Percentiles rank a stretch among this genome's conserved stretches.
These are phyloP conservation scores for Drosophila villosipedis DNA, from an alignment of 2,888 invertebrate genomes.

Conservation along the genomic window DNA sequence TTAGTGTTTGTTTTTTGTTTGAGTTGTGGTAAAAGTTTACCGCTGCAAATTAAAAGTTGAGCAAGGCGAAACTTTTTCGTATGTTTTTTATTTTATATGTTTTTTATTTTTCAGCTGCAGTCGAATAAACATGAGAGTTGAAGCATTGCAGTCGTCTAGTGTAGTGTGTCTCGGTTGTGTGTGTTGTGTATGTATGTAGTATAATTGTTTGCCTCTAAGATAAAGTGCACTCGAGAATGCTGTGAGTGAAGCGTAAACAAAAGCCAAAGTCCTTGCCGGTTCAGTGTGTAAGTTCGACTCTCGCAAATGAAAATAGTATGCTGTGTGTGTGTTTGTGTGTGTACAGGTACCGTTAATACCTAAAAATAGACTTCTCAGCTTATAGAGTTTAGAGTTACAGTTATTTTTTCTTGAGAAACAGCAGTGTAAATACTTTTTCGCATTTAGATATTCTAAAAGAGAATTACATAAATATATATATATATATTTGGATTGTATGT, in stretches of 20 bases:
- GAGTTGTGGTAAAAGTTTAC: conserved; percentile 29
- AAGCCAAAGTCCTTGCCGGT: conserved; percentile 26
- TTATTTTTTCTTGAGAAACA: conserved; percentile 6
- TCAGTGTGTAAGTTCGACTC: conserved; percentile 26
- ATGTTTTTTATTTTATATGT: conserved; percentile 10
- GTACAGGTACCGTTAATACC: conserved; percentile 4
- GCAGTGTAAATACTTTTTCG: conserved; percentile 49
- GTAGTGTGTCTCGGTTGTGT: conserved; percentile 9
- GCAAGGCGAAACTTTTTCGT: conserved; percentile 42
- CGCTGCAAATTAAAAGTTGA: conserved; percentile 68
- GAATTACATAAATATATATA: conserved; percentile 50
- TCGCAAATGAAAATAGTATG: conserved; percentile 59
- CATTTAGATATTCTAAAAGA: conserved; percentile 44
- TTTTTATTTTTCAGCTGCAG: conserved; percentile 29
- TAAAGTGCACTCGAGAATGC: conserved; percentile 61
- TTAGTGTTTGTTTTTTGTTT: conserved; percentile 14
- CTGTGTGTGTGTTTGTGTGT: conserved; percentile 7
- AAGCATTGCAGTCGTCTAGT: conserved; percentile 11
- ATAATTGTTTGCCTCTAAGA: conserved; percentile 54
- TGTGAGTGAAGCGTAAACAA: conserved; percentile 39
- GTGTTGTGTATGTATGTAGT: conserved; percentile 18
- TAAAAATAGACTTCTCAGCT: conserved; percentile 41
- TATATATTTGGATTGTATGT: conserved; percentile 15
- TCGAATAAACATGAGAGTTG: conserved; percentile 34
- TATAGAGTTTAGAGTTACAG: conserved; percentile 42